A percentile compares a stretch with the other conserved stretches of the same genome.
phyloP scores from a whole-genome alignment of 2,797 vertebrate genomes.

The Dermochelys coriacea region DNA sequence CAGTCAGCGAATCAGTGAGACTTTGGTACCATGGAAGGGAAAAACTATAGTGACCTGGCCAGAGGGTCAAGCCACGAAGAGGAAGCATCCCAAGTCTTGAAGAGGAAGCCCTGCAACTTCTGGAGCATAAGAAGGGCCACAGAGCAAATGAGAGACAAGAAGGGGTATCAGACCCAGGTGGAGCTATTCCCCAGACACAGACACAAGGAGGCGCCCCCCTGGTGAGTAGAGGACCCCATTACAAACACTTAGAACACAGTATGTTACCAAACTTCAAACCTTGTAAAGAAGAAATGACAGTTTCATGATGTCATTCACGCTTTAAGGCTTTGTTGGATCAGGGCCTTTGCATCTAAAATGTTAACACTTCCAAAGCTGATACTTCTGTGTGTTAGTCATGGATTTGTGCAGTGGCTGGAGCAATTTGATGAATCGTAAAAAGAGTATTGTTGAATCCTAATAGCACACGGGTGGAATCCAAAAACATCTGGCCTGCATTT shows the following conservation, averaged over 20 bases:
- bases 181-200: too few species aligned
- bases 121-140: too few species aligned
- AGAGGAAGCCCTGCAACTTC: too few species aligned
- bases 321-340: not conserved
- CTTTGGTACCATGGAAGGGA: too few species aligned
- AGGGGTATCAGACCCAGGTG: too few species aligned
- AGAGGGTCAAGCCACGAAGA: too few species aligned
- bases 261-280: slow-evolving; percentile 25
- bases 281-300: not conserved
- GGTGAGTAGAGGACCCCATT: too few species aligned
- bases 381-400: not conserved
- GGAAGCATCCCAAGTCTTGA: too few species aligned
- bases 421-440: not conserved
- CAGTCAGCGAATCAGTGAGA: too few species aligned
- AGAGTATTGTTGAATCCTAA: not conserved
- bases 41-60: too few species aligned
- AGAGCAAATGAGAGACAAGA: too few species aligned
- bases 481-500: not conserved
- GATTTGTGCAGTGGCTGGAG: not conserved
- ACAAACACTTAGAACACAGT: not conserved
- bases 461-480: not conserved
- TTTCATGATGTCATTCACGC: not conserved
- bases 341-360: not conserved
- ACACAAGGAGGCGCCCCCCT: too few species aligned
- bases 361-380: not conserved